These are phyloP conservation scores for Dendropsophus ebraccatus DNA, from an alignment of 2,113 vertebrate species.

Conservation along the genomic window DNA sequence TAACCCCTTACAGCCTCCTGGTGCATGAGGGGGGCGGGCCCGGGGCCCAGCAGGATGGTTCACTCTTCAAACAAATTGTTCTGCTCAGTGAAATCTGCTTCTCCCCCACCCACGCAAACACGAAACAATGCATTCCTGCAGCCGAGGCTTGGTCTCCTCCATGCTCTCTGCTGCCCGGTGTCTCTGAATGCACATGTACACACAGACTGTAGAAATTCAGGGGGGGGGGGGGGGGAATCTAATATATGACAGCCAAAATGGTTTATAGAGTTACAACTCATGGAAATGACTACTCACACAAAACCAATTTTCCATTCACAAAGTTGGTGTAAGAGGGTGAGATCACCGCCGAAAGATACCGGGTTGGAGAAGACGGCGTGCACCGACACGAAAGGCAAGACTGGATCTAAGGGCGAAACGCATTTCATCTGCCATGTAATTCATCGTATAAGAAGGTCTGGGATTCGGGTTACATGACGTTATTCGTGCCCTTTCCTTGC, in stretches of 20 bases:
- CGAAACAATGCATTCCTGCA: conserved; percentile 57
- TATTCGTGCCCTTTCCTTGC: too few species aligned
- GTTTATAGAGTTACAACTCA: not conserved
- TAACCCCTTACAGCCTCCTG: conserved; percentile 22
- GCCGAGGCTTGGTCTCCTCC: conserved; percentile 20
- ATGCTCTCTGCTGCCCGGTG: not conserved
- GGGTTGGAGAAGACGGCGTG: not conserved
- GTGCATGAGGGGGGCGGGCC: not conserved
- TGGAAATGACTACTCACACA: not conserved
- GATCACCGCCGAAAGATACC: not conserved
- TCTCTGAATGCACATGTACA: not conserved
- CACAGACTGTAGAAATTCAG: not conserved
- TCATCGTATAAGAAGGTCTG: not conserved
- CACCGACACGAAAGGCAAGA: too few species aligned
- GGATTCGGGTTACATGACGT: too few species aligned
- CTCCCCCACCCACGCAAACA: conserved; percentile 58
- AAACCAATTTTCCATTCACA: not conserved
- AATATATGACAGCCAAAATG: not conserved
- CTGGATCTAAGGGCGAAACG: too few species aligned
- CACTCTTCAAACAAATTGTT: conserved; percentile 57
- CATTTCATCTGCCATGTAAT: not conserved
- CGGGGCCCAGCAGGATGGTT: conserved; percentile 45
- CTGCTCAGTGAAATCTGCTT: conserved; percentile 49
- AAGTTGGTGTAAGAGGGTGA: not conserved
- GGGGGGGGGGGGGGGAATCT: not conserved